A percentile compares a stretch with the other conserved stretches of the same genome.
Evolutionary conservation across 2,888 invertebrate species (phyloP).

Genomic region (Hartigia nigra): DNA sequence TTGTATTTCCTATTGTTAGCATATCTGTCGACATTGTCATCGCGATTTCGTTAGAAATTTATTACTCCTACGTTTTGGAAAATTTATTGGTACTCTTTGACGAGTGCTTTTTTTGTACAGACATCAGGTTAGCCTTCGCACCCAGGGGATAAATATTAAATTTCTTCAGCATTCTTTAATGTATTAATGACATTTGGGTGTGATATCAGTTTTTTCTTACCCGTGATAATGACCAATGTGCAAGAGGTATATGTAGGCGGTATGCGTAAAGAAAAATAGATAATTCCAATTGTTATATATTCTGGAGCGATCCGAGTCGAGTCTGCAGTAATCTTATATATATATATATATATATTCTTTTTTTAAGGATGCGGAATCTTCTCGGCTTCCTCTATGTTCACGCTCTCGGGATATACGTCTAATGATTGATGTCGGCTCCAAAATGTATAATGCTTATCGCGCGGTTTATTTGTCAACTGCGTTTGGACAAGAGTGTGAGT

Average conservation of each 20-base stretch:
- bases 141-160: not conserved
- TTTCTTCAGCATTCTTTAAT: not conserved
- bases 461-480: slow-evolving; percentile 25
- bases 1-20: not conserved
- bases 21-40: not conserved
- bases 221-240: not conserved
- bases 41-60: not conserved
- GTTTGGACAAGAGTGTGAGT: slow-evolving; percentile 31
- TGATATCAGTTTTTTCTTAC: not conserved
- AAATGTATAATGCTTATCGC: slow-evolving; percentile 6
- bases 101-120: not conserved
- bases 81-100: not conserved
- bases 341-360: not conserved
- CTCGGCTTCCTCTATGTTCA: not conserved
- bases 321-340: not conserved
- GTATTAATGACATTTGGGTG: not conserved
- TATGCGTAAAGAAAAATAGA: not conserved
- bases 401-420: slow-evolving; percentile 6
- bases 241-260: too few relatives aligned
- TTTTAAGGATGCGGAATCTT: not conserved
- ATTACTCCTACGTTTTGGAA: not conserved
- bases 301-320: not conserved
- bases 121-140: not conserved
- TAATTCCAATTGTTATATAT: not conserved
- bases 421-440: slow-evolving; percentile 11